Conservation (phyloP, 1,140 invertebrate genomes). For the Mycetomoellerius zeteki region DNA sequence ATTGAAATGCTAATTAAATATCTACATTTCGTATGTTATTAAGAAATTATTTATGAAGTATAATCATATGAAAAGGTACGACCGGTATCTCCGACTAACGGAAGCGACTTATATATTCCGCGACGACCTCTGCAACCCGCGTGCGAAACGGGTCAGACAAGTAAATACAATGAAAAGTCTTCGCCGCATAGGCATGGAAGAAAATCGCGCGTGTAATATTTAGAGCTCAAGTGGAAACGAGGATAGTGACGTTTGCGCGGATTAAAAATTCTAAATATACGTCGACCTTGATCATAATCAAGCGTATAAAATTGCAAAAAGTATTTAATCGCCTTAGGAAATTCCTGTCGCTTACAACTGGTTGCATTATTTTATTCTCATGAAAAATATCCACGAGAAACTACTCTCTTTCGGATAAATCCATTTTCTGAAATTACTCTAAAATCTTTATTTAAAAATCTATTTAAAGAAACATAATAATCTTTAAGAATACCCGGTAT, state of each 20-base stretch:
- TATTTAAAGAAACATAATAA: neutral
- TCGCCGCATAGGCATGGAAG: slow-evolving; percentile 43
- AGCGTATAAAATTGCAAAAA: slow-evolving; percentile 32
- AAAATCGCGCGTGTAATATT: slow-evolving; percentile 56
- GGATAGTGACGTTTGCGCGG: slow-evolving; percentile 53
- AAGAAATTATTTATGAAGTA: slow-evolving; percentile 8
- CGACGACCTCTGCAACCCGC: slow-evolving; percentile 60
- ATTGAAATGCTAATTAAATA: slow-evolving; percentile 39
- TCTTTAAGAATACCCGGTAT: neutral
- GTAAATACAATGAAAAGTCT: slow-evolving; percentile 67
- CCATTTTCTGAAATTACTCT: neutral
- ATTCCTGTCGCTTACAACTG: neutral
- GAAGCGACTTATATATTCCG: slow-evolving; percentile 59
- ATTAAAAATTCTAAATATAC: slow-evolving; percentile 66
- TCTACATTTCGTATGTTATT: neutral
- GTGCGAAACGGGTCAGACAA: slow-evolving; percentile 72
- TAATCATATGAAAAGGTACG: neutral
- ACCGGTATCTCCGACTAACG: slow-evolving; percentile 63
- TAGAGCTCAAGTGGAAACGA: slow-evolving; percentile 65
- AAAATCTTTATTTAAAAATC: neutral
- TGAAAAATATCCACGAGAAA: slow-evolving; percentile 8
- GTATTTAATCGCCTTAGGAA: neutral
- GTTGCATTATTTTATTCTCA: neutral
- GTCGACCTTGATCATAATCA: slow-evolving; percentile 65
- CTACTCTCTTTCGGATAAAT: neutral